A percentile compares a stretch with the other conserved stretches of the same genome.
These are phyloP conservation scores for Pteropus rufus DNA, from an alignment of 2,797 vertebrate species.

Conservation along the genomic window DNA sequence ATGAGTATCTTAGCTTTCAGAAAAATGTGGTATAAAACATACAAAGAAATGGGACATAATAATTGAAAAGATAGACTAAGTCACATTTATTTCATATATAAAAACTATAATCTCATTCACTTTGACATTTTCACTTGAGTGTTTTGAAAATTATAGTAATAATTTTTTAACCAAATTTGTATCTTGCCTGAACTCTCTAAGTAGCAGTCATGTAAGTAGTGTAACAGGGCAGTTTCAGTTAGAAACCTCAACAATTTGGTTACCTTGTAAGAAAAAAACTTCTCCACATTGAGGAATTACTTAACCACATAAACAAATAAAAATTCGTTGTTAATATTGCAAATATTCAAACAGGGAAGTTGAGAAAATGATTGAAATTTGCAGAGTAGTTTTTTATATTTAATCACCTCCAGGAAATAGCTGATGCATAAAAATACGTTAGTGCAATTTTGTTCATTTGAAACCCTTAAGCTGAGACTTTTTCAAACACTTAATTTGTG, in stretches of 20 bases:
- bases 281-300: neutral
- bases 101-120: slow-evolving; percentile 48
- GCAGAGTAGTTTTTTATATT: neutral
- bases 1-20: slow-evolving; percentile 16
- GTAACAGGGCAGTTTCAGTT: slow-evolving; percentile 35
- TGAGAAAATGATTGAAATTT: slow-evolving; percentile 49
- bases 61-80: slow-evolving; percentile 34
- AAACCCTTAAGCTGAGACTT: slow-evolving; percentile 39
- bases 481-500: slow-evolving; percentile 44
- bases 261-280: slow-evolving; percentile 33
- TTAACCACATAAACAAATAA: slow-evolving; percentile 34
- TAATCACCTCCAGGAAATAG: slow-evolving; percentile 36
- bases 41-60: slow-evolving; percentile 12
- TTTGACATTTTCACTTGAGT: slow-evolving; percentile 46
- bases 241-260: neutral
- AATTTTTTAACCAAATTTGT: slow-evolving; percentile 22
- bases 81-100: slow-evolving; percentile 40
- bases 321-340: slow-evolving; percentile 48
- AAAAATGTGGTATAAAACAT: slow-evolving; percentile 23
- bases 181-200: slow-evolving; percentile 3
- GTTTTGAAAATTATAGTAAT: slow-evolving; percentile 45
- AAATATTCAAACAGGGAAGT: slow-evolving; percentile 44
- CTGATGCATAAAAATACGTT: slow-evolving; percentile 39
- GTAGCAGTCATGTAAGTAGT: neutral
- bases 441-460: slow-evolving; percentile 44